Base-by-base conservation (phyloP, 2,797 vertebrate genomes). In the Anisognathus igniventris region DNA sequence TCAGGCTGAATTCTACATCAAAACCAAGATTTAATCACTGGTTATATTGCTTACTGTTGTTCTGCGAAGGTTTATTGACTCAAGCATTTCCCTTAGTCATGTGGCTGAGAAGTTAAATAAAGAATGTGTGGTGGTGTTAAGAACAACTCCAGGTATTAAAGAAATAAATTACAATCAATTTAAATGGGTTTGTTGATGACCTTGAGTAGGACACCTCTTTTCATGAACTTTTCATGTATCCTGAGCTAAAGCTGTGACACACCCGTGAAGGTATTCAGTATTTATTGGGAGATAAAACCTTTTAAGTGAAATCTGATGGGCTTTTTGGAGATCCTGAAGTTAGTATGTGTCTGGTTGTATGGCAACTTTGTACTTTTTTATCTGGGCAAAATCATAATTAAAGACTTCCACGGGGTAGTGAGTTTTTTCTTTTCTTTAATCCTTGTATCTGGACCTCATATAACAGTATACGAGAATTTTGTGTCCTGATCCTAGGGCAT, bases 1-100 rank as follows among this genome's bases (percentile, higher is more conserved):
- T 84, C 82, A 73, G 87, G 66, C 83, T 88, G 73, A 90, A 72
- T 90, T 91, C 70, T 91, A 80, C 70, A 72, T 62, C 81, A 78
- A 81, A 90, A 81, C 79, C n/a, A 66, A 86, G 62, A 88, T 92
- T 83, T 96, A 95, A 95, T 96, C 70, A 78, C 62, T 88, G 62
- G 62, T 88, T 95, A 56, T 90, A 66, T 83, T 91, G 82, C 90
- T 94, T 86, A 77, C 58, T 45, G 76, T 90, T 90, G 76, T 85
- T 93, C 48, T 40, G 76, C 4, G 4, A 62, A 93, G 60, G 54
- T 75, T 95, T 95, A 96, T 94, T 92, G 94, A 95, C 92, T 95
- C 50, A 92, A 42, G 58, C 42, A 31, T 94, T 95, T 94, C 42
- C 51, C 51, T 72, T 75, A 70, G 79, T 86, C 62, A 42, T 40